A percentile compares a stretch with the other conserved stretches of the same genome.
Conservation (phyloP, 2,113 vertebrate species). For the Uropsilus gracilis region DNA sequence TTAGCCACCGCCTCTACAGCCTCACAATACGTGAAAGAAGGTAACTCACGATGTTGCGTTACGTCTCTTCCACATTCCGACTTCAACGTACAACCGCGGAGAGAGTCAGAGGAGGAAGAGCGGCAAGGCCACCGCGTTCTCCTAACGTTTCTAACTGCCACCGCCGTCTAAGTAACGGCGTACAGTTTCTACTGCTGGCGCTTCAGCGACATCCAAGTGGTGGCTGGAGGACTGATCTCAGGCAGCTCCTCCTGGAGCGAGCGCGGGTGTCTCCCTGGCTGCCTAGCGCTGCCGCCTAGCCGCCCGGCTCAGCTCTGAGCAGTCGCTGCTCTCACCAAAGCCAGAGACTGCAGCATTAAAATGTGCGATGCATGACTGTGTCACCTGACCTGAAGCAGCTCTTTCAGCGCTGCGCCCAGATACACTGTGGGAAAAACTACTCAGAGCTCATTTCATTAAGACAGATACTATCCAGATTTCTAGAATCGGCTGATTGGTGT, state of each 20-base stretch:
- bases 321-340: not conserved
- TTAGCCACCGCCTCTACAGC: not conserved
- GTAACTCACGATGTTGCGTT: not conserved
- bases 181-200: not conserved
- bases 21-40: conserved; percentile 12
- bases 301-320: not conserved
- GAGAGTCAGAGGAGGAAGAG: conserved; percentile 10
- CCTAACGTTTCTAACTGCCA: conserved; percentile 2
- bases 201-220: not conserved
- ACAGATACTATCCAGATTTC: not conserved
- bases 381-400: not conserved
- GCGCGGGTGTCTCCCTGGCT: not conserved
- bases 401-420: not conserved
- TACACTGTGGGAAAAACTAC: not conserved
- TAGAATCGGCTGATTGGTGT: not conserved
- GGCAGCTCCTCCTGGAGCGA: not conserved
- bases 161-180: not conserved
- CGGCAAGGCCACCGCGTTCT: not conserved
- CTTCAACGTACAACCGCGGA: conserved; percentile 36
- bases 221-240: not conserved
- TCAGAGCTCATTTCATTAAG: not conserved
- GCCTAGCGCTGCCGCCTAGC: not conserved
- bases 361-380: not conserved
- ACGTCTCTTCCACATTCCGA: conserved; percentile 24
- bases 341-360: not conserved